Evolutionary conservation across 2,888 invertebrate species (phyloP).

Genomic region (Epinotia nisella): DNA sequence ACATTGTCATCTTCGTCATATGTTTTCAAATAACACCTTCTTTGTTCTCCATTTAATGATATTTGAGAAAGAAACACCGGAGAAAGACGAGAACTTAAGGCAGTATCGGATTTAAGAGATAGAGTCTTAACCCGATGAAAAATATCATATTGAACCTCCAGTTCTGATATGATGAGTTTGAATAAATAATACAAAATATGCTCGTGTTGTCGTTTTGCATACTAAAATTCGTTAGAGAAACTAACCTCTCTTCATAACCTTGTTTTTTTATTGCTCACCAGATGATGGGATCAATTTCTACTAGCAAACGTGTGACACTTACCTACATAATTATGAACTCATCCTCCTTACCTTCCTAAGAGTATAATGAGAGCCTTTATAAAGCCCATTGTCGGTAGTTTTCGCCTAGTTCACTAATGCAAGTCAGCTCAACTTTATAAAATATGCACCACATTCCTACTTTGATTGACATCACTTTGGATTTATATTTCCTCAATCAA

Average conservation of each 20-base stretch:
- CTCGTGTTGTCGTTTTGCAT: too few relatives aligned
- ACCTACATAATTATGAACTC: too few relatives aligned
- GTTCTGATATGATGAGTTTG: background rate
- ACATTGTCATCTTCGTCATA: too few relatives aligned
- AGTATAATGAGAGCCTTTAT: background rate
- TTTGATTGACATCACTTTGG: slow-evolving; percentile 33
- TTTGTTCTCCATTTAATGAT: too few relatives aligned
- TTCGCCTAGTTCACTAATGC: background rate
- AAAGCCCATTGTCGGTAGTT: background rate
- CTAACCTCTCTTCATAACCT: background rate
- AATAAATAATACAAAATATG: too few relatives aligned
- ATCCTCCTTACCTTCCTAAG: too few relatives aligned
- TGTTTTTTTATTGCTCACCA: background rate
- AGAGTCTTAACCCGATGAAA: background rate
- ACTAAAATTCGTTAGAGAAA: too few relatives aligned
- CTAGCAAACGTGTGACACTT: too few relatives aligned
- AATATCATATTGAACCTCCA: background rate
- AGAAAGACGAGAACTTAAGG: too few relatives aligned
- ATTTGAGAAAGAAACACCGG: too few relatives aligned
- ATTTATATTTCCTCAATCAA: slow-evolving; percentile 46
- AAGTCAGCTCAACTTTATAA: background rate
- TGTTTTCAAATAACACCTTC: too few relatives aligned
- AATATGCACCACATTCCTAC: slow-evolving; percentile 12
- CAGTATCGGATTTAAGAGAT: background rate
- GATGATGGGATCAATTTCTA: too few relatives aligned